A percentile compares a stretch with the other conserved stretches of the same genome.
Evolutionary conservation across 92 coral and sea anemone genomes (phyloP).

Genomic region (Palythoa grandis): DNA sequence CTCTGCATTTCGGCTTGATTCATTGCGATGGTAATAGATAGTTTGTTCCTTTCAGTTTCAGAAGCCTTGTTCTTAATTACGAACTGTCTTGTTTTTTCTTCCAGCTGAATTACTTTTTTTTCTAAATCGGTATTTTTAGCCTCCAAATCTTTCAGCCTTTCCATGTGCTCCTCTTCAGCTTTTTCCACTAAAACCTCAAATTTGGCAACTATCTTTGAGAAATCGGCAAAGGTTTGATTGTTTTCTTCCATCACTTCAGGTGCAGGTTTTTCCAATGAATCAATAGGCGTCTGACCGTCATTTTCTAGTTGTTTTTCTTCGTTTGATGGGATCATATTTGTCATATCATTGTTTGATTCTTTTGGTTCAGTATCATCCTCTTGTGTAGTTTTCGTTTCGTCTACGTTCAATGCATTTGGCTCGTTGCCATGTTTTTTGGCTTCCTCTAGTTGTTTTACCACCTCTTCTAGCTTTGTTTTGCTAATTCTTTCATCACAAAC

Average conservation of each 20-base stretch:
- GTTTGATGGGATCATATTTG: not conserved
- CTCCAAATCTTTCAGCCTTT: conserved; percentile 38
- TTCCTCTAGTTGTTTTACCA: conserved; percentile 42
- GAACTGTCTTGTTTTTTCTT: not conserved
- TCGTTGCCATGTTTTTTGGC: not conserved
- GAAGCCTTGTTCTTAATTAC: not conserved
- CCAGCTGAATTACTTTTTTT: conserved; percentile 22
- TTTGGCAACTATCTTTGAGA: not conserved
- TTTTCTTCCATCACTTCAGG: conserved; percentile 45
- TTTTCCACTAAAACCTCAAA: not conserved
- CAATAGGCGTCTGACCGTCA: not conserved
- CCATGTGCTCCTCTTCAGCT: not conserved
- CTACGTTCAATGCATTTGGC: not conserved
- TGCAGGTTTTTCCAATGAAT: not conserved
- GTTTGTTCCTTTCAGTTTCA: not conserved
- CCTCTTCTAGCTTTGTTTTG: conserved; percentile 53
- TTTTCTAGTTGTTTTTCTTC: not conserved
- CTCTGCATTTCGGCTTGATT: conserved; percentile 24
- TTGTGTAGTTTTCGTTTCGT: not conserved
- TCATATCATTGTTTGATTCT: not conserved
- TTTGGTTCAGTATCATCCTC: not conserved
- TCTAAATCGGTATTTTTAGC: conserved; percentile 38
- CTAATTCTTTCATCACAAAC: conserved; percentile 36
- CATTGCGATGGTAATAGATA: not conserved
- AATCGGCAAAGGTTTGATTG: not conserved